phyloP scores from a whole-genome alignment of 2,888 invertebrate species.

The Phyllotreta cruciferae region DNA sequence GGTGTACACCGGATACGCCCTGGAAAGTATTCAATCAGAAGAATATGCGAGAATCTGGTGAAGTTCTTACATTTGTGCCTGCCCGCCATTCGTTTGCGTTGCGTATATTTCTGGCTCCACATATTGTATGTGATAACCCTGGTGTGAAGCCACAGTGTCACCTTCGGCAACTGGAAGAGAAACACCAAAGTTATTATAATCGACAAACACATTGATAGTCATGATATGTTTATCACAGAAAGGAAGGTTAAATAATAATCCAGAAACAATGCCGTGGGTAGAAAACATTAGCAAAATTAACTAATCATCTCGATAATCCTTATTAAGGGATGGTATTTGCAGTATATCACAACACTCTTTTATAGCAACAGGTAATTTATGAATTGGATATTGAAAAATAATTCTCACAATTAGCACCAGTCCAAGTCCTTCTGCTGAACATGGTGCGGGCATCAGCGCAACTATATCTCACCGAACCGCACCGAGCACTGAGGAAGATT shows the following conservation, averaged over 20 bases:
- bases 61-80: conserved; percentile 66
- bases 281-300: neutral
- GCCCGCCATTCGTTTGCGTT: conserved; percentile 64
- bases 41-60: neutral
- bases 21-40: conserved; percentile 50
- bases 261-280: neutral
- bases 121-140: conserved; percentile 77
- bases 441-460: no score
- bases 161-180: conserved; percentile 62
- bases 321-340: no score
- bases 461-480: neutral
- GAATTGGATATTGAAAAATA: neutral
- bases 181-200: conserved; percentile 9
- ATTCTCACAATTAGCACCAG: no score
- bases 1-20: conserved; percentile 80
- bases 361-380: neutral
- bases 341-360: no score
- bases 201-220: neutral
- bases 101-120: conserved; percentile 74
- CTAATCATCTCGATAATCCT: no score
- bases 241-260: no score
- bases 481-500: conserved; percentile 24
- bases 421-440: no score
- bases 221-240: neutral
- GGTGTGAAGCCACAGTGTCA: conserved; percentile 65